These are phyloP conservation scores for Lacerta viridis DNA, from an alignment of 2,797 vertebrate species.

Conservation along the genomic window DNA sequence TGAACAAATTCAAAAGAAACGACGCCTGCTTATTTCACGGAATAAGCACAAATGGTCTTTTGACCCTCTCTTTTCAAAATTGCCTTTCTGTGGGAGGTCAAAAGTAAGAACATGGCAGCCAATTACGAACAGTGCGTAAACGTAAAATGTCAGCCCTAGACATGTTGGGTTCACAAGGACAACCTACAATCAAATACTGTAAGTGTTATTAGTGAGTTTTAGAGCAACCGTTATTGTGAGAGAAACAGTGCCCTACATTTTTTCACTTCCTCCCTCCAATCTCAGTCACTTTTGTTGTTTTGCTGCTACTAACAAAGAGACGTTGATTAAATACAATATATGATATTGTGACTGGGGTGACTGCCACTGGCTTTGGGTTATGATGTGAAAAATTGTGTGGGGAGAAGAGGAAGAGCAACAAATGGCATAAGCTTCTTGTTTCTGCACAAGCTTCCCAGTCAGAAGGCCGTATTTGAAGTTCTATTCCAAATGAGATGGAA, in stretches of 20 bases:
- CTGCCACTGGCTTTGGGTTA: neutral
- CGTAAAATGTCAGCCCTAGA: neutral
- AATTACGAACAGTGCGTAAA: neutral
- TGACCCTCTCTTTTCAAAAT: neutral
- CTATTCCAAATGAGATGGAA: neutral
- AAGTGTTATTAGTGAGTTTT: neutral
- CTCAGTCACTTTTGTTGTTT: neutral
- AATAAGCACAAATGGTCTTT: neutral
- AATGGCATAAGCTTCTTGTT: neutral
- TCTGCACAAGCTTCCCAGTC: neutral
- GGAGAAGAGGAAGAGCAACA: neutral
- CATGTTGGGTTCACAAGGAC: neutral
- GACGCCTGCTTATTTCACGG: neutral
- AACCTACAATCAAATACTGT: neutral
- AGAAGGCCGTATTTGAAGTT: neutral
- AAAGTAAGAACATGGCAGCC: neutral
- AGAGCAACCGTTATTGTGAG: neutral
- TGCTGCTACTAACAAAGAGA: neutral
- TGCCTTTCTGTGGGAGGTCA: neutral
- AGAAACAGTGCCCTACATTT: neutral
- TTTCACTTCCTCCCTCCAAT: neutral
- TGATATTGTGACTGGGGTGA: neutral
- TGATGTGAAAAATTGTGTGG: neutral
- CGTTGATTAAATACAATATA: neutral
- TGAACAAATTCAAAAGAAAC: neutral